Evolutionary conservation across 2,888 invertebrate genomes (phyloP), one percentile per base, ranked within the genome.

Genomic region (Stenoptilia bipunctidactyla): DNA sequence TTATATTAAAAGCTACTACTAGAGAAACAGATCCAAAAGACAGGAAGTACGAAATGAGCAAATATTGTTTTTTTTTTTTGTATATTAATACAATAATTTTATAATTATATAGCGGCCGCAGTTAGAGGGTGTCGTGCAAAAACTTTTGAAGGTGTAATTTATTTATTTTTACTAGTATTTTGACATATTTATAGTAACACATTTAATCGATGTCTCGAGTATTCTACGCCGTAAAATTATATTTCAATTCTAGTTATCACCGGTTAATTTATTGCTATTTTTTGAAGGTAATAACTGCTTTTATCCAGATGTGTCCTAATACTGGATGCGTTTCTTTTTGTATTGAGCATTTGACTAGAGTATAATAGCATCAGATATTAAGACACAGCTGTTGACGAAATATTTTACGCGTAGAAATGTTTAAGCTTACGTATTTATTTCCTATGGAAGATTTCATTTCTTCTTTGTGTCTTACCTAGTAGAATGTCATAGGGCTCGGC

Each of bases 181-280:
- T 66, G 64, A 68, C 60, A 61, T 71, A 70, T 68, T 20, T 20
- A 68, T 65, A 68, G 66, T 70, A 72, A 68, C 74, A 80, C 77
- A 76, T 77, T 79, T 76, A 74, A 67, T 80, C 82, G 80, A 82
- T 79, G 82, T 79, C 75, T 80, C 75, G 77, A 76, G 54, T 60
- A 47, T 59, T 56, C 63, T 55, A 55, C 63, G 40, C 46, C 67
- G 65, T 60, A 48, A 60, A 62, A 66, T 65, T 20, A 64, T 65
- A 69, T 72, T 66, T 56, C 73, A 67, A 66, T 52, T 40, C 46
- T 45, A 43, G 33, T 37, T 38, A 43, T 42, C 45, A 44, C 45
- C 50, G 41, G 45, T 5, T 20, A 20, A 20, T 20, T 20, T 20
- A 15, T 13, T 41, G 15, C 27, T 15, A 15, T 27, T 13, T 14